Evolutionary conservation across 2,113 vertebrate genomes (phyloP).

Genomic region (Neogobius melanostomus): DNA sequence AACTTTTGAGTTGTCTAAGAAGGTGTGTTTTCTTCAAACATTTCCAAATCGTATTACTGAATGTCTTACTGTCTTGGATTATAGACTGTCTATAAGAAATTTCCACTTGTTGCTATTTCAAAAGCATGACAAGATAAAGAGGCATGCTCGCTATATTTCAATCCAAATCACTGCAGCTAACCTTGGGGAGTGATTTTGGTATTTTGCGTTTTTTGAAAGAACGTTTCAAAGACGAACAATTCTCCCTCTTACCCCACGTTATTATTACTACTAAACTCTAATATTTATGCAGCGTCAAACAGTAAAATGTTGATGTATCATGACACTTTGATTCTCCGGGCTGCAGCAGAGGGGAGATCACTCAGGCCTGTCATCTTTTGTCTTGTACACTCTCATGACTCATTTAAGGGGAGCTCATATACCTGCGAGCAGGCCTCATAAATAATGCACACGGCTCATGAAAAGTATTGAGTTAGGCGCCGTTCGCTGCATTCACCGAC

Average conservation of each 20-base stretch:
- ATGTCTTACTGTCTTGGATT: no score
- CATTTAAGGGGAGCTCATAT: constrained; percentile 54
- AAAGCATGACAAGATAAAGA: no score
- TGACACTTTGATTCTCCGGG: constrained; percentile 19
- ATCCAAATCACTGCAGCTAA: no score
- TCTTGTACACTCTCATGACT: constrained; percentile 56
- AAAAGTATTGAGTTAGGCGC: constrained; percentile 56
- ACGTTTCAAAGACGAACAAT: background rate
- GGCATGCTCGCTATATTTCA: no score
- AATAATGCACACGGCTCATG: constrained; percentile 58
- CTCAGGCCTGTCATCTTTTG: constrained; percentile 46
- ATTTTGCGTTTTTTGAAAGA: background rate
- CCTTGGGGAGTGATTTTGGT: no score
- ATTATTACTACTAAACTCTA: background rate
- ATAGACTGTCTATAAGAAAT: no score
- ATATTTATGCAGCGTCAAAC: constrained; percentile 13
- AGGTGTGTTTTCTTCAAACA: no score
- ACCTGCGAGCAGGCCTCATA: constrained; percentile 55
- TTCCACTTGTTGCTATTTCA: no score
- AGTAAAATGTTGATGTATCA: constrained; percentile 27
- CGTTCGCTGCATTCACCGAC: constrained; percentile 29
- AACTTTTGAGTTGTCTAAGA: no score
- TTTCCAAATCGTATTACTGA: no score
- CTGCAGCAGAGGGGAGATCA: constrained; percentile 28
- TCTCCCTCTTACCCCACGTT: background rate